Evolutionary conservation across 1,140 invertebrate genomes (phyloP).

Genomic region (Zeugodacus cucurbitae): DNA sequence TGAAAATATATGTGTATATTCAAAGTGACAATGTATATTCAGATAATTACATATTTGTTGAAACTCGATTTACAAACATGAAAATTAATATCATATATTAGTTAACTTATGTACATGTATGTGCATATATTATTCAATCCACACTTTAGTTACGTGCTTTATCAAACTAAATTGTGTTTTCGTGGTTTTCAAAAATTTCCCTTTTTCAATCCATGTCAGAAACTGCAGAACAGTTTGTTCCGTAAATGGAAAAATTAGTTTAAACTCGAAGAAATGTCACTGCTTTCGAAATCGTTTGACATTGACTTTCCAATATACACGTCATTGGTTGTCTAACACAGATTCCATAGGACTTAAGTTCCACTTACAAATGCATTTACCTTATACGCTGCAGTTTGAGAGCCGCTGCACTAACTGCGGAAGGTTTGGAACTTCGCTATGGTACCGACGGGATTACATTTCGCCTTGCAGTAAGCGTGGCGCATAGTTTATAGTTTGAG

Average conservation of each 20-base stretch:
- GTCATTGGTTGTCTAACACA: neutral
- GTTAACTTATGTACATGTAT: too few species aligned
- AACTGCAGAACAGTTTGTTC: neutral
- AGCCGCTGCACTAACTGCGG: neutral
- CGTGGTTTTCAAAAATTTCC: neutral
- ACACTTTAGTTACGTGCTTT: too few species aligned
- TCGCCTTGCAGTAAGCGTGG: neutral
- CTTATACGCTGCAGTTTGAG: neutral
- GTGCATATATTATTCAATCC: too few species aligned
- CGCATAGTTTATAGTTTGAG: neutral
- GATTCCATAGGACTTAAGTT: neutral
- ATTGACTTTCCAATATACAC: neutral
- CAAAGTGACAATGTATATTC: too few species aligned
- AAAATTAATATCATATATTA: too few species aligned
- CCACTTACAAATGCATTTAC: neutral
- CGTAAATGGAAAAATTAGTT: neutral
- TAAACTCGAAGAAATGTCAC: neutral
- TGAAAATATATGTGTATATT: neutral
- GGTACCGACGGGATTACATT: neutral
- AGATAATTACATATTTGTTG: too few species aligned
- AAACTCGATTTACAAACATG: too few species aligned
- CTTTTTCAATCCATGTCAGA: neutral
- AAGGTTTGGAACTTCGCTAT: neutral
- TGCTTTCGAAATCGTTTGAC: neutral
- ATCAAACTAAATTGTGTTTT: too few species aligned